phyloP scores from a whole-genome alignment of 30 jellyfish, hydroid and myxozoan species.

The Aurelia sp. region DNA sequence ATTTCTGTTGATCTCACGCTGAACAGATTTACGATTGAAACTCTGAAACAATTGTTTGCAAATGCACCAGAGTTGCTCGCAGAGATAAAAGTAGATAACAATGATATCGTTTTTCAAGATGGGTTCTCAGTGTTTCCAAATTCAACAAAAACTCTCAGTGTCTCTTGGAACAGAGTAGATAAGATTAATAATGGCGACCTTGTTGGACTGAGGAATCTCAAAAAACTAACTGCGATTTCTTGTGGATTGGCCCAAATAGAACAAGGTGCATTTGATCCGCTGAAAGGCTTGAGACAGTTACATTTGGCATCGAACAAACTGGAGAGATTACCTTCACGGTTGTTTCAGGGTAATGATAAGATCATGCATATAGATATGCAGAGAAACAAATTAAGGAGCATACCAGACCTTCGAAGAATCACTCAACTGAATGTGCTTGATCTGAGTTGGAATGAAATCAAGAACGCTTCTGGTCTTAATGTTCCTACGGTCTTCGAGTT shows the following conservation, averaged over 20 bases:
- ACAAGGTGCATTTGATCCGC: constrained; percentile 28
- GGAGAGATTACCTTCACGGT: constrained; percentile 2
- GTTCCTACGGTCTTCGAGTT: not conserved
- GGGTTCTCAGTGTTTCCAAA: not conserved
- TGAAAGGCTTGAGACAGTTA: not conserved
- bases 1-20: not conserved
- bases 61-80: not conserved
- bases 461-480: not conserved
- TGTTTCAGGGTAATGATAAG: not conserved
- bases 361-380: not conserved
- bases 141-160: not conserved
- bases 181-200: not conserved
- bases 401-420: constrained; percentile 36
- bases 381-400: not conserved
- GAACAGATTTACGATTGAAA: not conserved
- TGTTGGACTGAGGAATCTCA: not conserved
- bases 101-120: not conserved
- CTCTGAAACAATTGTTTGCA: no score
- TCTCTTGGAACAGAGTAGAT: not conserved
- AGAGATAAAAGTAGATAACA: not conserved
- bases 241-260: constrained; percentile 15
- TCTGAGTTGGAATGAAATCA: constrained; percentile 12
- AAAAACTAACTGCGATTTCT: not conserved
- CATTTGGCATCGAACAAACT: constrained; percentile 13
- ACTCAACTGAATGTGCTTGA: not conserved